Evolutionary conservation across 2,797 vertebrate species (phyloP).

Genomic region (Falco cherrug): DNA sequence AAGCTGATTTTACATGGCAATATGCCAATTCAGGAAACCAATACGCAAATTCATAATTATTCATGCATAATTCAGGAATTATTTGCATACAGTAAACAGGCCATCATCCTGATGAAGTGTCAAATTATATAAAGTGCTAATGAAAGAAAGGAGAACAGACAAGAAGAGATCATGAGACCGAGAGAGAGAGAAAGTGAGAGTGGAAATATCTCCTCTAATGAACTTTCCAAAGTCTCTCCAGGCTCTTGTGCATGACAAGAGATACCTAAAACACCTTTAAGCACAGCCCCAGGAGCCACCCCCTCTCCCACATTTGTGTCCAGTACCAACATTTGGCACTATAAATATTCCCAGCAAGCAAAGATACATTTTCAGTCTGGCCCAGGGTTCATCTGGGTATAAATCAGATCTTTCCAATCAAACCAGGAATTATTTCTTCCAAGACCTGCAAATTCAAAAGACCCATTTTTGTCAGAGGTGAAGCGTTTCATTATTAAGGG

Average conservation of each 20-base stretch:
- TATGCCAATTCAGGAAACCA: slow-evolving; percentile 49
- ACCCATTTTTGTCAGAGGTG: neutral
- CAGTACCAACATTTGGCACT: neutral
- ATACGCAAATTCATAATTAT: slow-evolving; percentile 55
- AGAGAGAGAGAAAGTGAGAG: neutral
- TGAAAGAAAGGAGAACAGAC: slow-evolving; percentile 40
- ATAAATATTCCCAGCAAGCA: neutral
- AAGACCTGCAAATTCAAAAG: neutral
- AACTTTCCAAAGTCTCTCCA: neutral
- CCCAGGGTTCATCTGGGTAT: neutral
- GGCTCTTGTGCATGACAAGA: neutral
- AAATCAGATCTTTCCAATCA: neutral
- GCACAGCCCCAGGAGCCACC: neutral
- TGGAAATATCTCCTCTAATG: neutral
- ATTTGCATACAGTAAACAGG: slow-evolving; percentile 71
- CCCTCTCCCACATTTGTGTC: neutral
- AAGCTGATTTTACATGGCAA: slow-evolving; percentile 57
- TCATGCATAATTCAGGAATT: slow-evolving; percentile 61
- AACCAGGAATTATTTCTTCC: neutral
- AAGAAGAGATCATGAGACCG: slow-evolving; percentile 11
- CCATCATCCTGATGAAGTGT: slow-evolving; percentile 48
- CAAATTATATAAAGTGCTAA: slow-evolving; percentile 42
- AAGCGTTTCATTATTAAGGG: neutral
- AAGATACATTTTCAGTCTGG: neutral
- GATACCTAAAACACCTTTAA: neutral